Base-by-base conservation (phyloP, 2,888 invertebrate genomes). In the Piscicola geometra region DNA sequence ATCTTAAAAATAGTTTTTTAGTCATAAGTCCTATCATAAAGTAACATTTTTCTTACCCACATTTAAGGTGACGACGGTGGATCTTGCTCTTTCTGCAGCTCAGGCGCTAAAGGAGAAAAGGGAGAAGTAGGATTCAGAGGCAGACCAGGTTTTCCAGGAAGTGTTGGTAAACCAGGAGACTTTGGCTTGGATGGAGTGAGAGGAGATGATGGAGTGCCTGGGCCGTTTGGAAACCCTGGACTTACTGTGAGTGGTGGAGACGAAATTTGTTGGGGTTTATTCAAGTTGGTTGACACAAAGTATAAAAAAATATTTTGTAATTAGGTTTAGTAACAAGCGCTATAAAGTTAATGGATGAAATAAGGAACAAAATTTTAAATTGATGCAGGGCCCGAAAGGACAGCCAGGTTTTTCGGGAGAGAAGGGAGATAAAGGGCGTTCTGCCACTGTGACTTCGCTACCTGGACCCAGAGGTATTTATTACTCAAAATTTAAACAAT, bases 211-310 rank as follows among this genome's bases (percentile, higher is more conserved):
- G 79, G 79, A 33, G 15, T 47, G 21, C 60, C 67, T 2, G 93
- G 93, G 9, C 56, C 47, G 15, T n/a, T 33, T n/a, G 74, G 74
- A 33, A 15, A n/a, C 21, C 33, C 50, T 25, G 30, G 41, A 66
- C 35, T 12, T 9, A n/a, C 21, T 25, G 60, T 33, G 25, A 9
- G 72, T 41, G 9, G 18, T 18, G 28, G 21, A 15, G 41, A 41
- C 9, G 41, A 41, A 41, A 15, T 5, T 41, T 15, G 41, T n/a
- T n/a, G n/a, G n/a, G n/a, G n/a, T n/a, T n/a, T n/a, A n/a, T n/a
- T n/a, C n/a, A n/a, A n/a, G n/a, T n/a, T n/a, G n/a, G n/a, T n/a
- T n/a, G n/a, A n/a, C n/a, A n/a, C n/a, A n/a, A n/a, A n/a, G n/a
- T n/a, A n/a, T 64, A 15, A 21, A 28, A 21, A n/a, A 9, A 25